phyloP scores from a whole-genome alignment of 2,797 vertebrate species.

The Hybognathus amarus region DNA sequence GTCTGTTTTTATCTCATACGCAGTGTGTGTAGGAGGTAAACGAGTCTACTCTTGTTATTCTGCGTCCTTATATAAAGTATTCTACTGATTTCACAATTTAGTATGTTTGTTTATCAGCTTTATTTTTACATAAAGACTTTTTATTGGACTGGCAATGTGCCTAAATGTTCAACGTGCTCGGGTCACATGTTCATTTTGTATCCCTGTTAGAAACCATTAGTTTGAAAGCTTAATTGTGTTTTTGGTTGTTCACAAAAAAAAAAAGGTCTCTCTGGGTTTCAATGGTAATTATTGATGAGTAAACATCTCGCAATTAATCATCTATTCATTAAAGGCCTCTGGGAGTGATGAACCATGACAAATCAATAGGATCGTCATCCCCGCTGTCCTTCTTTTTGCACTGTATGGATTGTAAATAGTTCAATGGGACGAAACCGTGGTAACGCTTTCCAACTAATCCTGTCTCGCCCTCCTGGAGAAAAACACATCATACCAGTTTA shows the following conservation, averaged over 20 bases:
- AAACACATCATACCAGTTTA: not conserved
- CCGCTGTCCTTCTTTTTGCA: constrained; percentile 15
- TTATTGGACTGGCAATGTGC: not conserved
- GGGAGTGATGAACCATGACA: constrained; percentile 39
- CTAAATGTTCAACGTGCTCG: not conserved
- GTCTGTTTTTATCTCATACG: constrained; percentile 25
- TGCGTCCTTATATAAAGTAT: not conserved
- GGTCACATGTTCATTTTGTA: not conserved
- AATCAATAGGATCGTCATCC: constrained; percentile 48
- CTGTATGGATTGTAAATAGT: constrained; percentile 36
- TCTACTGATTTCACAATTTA: not conserved
- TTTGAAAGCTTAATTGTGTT: not conserved
- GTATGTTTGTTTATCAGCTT: not conserved
- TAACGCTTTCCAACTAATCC: not conserved
- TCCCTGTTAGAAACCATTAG: not conserved
- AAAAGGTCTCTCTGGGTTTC: constrained; percentile 15
- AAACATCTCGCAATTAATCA: constrained; percentile 48
- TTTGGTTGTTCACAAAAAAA: constrained; percentile 22
- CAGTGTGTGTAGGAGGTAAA: constrained; percentile 40
- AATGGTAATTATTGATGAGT: constrained; percentile 45
- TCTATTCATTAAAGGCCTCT: constrained; percentile 49
- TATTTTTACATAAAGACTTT: constrained; percentile 30
- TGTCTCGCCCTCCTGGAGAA: not conserved
- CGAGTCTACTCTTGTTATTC: constrained; percentile 11
- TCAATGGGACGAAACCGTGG: not conserved